Base-by-base conservation (phyloP, 2,113 vertebrate species). In the Saimiri boliviensis region DNA sequence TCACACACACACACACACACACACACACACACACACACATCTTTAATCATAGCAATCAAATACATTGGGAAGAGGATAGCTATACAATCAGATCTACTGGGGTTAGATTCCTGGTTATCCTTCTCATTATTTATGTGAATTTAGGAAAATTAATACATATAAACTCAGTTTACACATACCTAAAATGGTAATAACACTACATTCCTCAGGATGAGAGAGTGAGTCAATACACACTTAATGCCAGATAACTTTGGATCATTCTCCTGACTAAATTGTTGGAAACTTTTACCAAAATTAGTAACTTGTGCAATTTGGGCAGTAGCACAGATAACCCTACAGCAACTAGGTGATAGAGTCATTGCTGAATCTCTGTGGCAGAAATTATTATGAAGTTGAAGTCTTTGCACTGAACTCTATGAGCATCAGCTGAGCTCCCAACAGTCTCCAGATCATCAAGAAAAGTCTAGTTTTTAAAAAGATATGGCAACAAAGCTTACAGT, bases 321-420 rank as follows among this genome's bases (percentile, higher is more conserved):
- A 23, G 20, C 20, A 19, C 3, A 60, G 35, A 71, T 35, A 74
- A 89, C 70, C 68, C 68, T n/a, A 56, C 42, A 79, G 25, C 52
- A 35, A 10, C 1, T 49, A 13, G 3, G 21, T 6, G 0, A 68
- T 2, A 76, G 12, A 30, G 11, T 5, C 8, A 2, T 20, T 16
- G 45, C 25, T 68, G 37, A 49, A 19, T 9, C 56, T 77, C 37
- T 49, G 30, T 79, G 63, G 77, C 52, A 30, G 23, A 27, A 45
- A n/a, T 6, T 17, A 3, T 85, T 70, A 71, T n/a, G 11, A 27
- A 2, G 40, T 82, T 14, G 27, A 35, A 35, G 6, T 3, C 2
- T 17, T 35, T 82, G 37, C 5, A 20, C 1, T 58, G 5, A 12
- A 35, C 60, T 56, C 20, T 20, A 17, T 49, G 56, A 85, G 9